Evolutionary conservation across 2,888 invertebrate species (phyloP), one percentile per base, ranked within the genome.

Genomic region (Drosophila eohydei): DNA sequence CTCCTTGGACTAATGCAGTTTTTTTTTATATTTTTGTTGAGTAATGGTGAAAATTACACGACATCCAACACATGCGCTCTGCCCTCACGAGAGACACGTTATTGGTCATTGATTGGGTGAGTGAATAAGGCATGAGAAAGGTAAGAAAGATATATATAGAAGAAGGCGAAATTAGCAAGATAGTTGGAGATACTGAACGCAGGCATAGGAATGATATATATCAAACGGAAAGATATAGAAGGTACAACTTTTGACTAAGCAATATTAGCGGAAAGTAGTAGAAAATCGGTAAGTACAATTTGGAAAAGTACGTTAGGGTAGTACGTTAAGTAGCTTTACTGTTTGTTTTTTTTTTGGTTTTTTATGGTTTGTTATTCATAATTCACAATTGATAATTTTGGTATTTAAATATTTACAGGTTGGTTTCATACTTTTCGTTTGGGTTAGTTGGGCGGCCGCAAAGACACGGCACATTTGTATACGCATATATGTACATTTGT

Each of bases 51-150:
- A 89, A 89, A 88, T 85, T 88, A 90, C 88, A 91, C 91, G 92
- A 92, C 93, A 93, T 93, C 93, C 93, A 93, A 93, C 93, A 93
- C 93, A 93, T 93, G 92, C 93, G 93, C 93, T 93, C 93, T 92
- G 93, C 93, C 92, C 92, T 92, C 87, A 88, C 84, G 88, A 91
- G 91, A 92, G 92, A 92, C 92, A 92, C 91, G 90, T 88, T 88
- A 92, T 92, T 92, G 92, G 92, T 89, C 77, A 79, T 80, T 72
- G 74, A 74, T 72, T 79, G 67, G 81, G 81, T 90, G 76, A 85
- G 78, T 81, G 66, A 78, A 81, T 26, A 62, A 70, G 70, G 67
- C 57, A 79, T 74, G 74, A 74, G 62, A 70, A 28, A 71, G 54
- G 34, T 51, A 71, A 32, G 50, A 32, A 12, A 46, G 55, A 66